Evolutionary conservation across 2,113 vertebrate genomes (phyloP).

Genomic region (Apus apus): DNA sequence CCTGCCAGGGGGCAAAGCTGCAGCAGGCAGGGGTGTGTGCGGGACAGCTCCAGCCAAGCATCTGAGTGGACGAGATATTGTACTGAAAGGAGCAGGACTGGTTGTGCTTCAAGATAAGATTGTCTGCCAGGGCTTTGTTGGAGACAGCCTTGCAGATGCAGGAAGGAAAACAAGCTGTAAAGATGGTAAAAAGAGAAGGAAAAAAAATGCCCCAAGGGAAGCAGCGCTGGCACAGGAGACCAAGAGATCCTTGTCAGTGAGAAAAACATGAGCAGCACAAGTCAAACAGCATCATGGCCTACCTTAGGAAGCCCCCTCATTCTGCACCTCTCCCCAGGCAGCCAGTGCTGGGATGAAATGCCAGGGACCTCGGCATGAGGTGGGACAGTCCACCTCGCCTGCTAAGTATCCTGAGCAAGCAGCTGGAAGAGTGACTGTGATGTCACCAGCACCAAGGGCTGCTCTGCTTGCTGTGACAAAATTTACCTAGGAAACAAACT

Average conservation of each 20-base stretch:
- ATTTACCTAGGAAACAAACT: not conserved
- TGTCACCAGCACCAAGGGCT: not conserved
- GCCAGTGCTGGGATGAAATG: not conserved
- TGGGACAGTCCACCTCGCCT: not conserved
- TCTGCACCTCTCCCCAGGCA: not conserved
- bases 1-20: not conserved
- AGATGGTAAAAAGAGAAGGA: conserved; percentile 29
- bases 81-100: not conserved
- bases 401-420: not conserved
- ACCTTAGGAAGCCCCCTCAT: not conserved
- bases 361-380: not conserved
- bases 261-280: not conserved
- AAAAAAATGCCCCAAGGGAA: conserved; percentile 5
- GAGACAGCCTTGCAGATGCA: conserved; percentile 23
- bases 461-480: not conserved
- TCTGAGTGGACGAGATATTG: not conserved
- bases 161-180: conserved; percentile 49
- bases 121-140: conserved; percentile 41
- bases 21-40: accelerated
- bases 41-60: not conserved
- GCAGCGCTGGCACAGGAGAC: not conserved
- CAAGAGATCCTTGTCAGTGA: not conserved
- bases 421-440: not conserved
- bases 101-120: conserved; percentile 53
- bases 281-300: not conserved